phyloP scores from a whole-genome alignment of 1,140 invertebrate species.

The Drosophila busckii region DNA sequence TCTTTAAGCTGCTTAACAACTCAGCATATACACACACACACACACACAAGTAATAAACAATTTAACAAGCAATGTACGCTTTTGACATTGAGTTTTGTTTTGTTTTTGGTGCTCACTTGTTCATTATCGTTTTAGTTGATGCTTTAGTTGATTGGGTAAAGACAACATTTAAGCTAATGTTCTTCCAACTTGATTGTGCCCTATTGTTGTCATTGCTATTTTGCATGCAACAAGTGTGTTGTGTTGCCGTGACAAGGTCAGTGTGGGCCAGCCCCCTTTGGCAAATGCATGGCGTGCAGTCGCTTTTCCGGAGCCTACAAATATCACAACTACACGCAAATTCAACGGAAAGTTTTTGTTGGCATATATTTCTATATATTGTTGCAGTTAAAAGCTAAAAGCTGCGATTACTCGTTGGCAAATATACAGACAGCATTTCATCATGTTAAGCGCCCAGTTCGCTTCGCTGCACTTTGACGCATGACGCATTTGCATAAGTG shows the following conservation, averaged over 20 bases:
- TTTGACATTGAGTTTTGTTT: constrained; percentile 44
- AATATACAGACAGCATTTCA: constrained; percentile 22
- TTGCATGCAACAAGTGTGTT: constrained; percentile 7
- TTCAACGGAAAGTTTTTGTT: constrained; percentile 47
- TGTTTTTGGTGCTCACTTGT: constrained; percentile 16
- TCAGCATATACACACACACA: constrained; percentile 2
- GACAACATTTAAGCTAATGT: constrained; percentile 10
- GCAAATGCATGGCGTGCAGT: constrained; percentile 53
- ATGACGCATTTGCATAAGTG: constrained; percentile 21
- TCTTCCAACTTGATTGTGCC: constrained; percentile 27
- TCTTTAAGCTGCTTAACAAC: too few species aligned
- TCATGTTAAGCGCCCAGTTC: neutral
- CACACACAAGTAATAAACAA: constrained; percentile 41
- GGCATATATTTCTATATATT: too few species aligned
- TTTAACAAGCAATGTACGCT: constrained; percentile 47
- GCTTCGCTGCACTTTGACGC: constrained; percentile 7
- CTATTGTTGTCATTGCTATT: neutral
- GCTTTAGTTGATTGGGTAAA: constrained; percentile 1
- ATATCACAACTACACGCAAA: constrained; percentile 4
- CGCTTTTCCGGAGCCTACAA: constrained; percentile 25
- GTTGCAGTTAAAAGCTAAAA: too few species aligned
- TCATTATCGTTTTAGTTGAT: constrained; percentile 19
- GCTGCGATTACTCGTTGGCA: constrained; percentile 4
- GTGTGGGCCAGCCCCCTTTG: neutral
- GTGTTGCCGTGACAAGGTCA: constrained; percentile 45